Percentiles rank a stretch among this genome's conserved stretches.
These are phyloP conservation scores for Terrapene triunguis DNA, from an alignment of 2,113 vertebrate species.

Conservation along the genomic window DNA sequence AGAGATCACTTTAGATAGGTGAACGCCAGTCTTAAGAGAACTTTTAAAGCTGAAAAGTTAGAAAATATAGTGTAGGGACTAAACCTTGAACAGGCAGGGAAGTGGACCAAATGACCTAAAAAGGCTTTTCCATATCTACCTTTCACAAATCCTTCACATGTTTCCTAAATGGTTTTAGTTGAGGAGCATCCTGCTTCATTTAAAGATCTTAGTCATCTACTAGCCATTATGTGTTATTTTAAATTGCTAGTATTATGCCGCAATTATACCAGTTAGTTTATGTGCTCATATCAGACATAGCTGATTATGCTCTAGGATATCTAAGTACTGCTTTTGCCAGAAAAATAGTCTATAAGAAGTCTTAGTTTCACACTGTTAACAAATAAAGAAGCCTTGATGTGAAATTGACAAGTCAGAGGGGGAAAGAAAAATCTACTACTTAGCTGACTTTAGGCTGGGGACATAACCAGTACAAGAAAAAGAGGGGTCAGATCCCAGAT, in stretches of 20 bases:
- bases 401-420: not conserved
- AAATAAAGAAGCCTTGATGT: too few species aligned
- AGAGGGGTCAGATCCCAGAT: not conserved
- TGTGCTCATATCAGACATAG: not conserved
- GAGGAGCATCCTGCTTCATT: not conserved
- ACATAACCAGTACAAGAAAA: not conserved
- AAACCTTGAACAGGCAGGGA: not conserved
- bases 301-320: too few species aligned
- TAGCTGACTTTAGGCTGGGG: not conserved
- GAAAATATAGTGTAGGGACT: not conserved
- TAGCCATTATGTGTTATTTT: not conserved
- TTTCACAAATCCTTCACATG: not conserved
- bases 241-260: not conserved
- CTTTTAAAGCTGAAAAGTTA: not conserved
- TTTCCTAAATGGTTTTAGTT: not conserved
- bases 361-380: not conserved
- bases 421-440: not conserved
- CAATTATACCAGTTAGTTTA: not conserved
- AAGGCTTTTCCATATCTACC: not conserved
- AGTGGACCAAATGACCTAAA: not conserved
- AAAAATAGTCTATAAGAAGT: not conserved
- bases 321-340: too few species aligned
- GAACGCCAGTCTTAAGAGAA: accelerated
- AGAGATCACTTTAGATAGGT: not conserved
- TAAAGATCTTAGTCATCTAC: not conserved